Base-by-base conservation (phyloP, 2,113 vertebrate species). In the Bolborhynchus lineola region DNA sequence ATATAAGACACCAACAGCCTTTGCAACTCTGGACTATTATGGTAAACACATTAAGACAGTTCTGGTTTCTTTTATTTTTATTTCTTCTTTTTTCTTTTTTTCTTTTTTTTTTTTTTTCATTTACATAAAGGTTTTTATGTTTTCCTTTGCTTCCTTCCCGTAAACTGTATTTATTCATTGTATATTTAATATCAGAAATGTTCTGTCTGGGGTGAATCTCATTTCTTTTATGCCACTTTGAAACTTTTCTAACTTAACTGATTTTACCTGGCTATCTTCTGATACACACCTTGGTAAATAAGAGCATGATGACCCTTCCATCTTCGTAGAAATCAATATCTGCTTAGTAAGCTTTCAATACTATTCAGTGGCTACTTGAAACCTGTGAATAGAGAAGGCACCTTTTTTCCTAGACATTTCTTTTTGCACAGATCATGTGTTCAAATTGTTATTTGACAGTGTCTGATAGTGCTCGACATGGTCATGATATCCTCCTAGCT, bases 11-110 rank as follows among this genome's bases (percentile, higher is more conserved):
- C 98, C 98, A 50, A 98, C 98, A 59, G 97, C 67, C 93, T 96
- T 98, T 86, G 96, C 98, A 90, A 98, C 97, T 25, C 97, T 95
- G 74, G 98, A 98, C 29, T 97, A 98, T 55, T 78, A 97, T 42
- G 97, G 98, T 98, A 60, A 98, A 98, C 49, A 79, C 88, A 57
- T 64, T 57, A 53, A 59, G 57, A 31, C 15, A 35, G 35, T 47
- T 75, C 57, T 63, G 33, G 1, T 59, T 82, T 72, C 0, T 29
- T 42, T 6, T 24, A 23, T 67, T 18, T 39, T 13, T n/a, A 26
- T 19, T 9, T 35, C 44, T 4, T n/a, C 57, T 29, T 9, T 21
- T 37, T 39, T 11, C 14, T 23, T 29, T 9, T 21, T 37, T 39
- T 11, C 14, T 23, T 39, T 8, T 37, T 50, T 4, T 39, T 63